These are phyloP conservation scores for Phocoena sinus DNA, from an alignment of 2,113 vertebrate genomes.

Conservation along the genomic window DNA sequence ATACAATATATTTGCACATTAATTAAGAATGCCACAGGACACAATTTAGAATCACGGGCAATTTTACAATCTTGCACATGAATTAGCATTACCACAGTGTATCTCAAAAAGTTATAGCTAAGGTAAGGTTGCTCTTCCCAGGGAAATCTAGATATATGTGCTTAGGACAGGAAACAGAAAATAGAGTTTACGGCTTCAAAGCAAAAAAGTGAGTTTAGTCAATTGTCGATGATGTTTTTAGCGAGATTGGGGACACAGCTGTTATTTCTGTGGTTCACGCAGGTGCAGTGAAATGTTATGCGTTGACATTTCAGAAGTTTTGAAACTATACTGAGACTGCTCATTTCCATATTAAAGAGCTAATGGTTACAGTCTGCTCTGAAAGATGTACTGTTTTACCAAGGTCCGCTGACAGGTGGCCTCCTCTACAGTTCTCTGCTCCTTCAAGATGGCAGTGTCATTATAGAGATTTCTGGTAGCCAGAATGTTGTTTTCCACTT, in stretches of 20 bases:
- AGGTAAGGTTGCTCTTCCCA: not conserved
- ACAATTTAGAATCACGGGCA: not conserved
- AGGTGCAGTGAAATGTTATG: not conserved
- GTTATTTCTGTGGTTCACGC: not conserved
- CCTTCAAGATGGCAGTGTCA: fast-evolving
- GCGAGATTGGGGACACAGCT: not conserved
- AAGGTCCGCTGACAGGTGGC: not conserved
- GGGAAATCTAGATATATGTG: not conserved
- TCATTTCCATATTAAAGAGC: constrained; percentile 25
- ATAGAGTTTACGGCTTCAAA: not conserved
- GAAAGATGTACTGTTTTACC: not conserved
- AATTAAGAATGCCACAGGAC: not conserved
- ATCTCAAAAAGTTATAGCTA: not conserved
- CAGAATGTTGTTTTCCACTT: not conserved
- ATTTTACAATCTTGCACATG: not conserved
- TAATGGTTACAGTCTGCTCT: not conserved
- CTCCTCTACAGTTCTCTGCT: not conserved
- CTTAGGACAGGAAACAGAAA: not conserved
- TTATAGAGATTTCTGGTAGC: not conserved
- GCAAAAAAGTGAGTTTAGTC: constrained; percentile 1
- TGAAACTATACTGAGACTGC: not conserved
- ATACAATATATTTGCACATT: not conserved
- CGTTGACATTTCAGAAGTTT: constrained; percentile 15
- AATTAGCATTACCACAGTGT: not conserved
- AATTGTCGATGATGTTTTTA: not conserved